Evolutionary conservation across 2,113 vertebrate genomes (phyloP).

Genomic region (Dipodomys spectabilis): DNA sequence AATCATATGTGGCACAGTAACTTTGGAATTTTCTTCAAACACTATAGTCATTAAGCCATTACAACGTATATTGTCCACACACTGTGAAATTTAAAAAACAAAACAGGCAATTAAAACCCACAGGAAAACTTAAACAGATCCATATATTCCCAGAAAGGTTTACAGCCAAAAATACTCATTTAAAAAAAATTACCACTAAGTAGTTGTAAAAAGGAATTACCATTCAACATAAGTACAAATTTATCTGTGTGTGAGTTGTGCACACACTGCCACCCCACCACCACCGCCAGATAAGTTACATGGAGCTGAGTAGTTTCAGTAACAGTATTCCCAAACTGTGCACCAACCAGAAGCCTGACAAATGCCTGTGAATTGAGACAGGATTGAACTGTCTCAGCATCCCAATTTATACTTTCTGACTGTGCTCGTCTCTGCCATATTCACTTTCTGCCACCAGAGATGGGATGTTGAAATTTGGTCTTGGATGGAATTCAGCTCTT

Average conservation of each 20-base stretch:
- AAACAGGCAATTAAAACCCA: slow-evolving; percentile 55
- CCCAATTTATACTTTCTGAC: background rate
- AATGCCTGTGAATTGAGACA: background rate
- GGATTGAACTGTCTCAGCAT: rapidly evolving
- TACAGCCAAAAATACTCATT: background rate
- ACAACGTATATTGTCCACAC: slow-evolving; percentile 98
- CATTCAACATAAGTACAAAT: too few species aligned
- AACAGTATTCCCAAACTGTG: background rate
- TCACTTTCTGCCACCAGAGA: background rate
- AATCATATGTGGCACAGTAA: slow-evolving; percentile 99
- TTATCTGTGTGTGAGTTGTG: too few species aligned
- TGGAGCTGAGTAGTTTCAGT: background rate
- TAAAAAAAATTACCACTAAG: too few species aligned
- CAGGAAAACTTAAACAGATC: background rate
- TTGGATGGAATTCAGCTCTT: background rate
- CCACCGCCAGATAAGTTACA: background rate
- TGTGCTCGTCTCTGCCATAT: too few species aligned
- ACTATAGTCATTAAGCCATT: slow-evolving; percentile 99
- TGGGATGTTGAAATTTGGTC: background rate
- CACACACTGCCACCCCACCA: too few species aligned
- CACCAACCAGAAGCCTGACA: background rate
- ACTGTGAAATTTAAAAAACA: slow-evolving; percentile 88
- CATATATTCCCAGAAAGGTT: background rate
- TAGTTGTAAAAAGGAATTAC: too few species aligned
- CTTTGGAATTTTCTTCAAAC: slow-evolving; percentile 99